phyloP scores from a whole-genome alignment of 1,140 invertebrate genomes.

The Andrena cerasifolii region DNA sequence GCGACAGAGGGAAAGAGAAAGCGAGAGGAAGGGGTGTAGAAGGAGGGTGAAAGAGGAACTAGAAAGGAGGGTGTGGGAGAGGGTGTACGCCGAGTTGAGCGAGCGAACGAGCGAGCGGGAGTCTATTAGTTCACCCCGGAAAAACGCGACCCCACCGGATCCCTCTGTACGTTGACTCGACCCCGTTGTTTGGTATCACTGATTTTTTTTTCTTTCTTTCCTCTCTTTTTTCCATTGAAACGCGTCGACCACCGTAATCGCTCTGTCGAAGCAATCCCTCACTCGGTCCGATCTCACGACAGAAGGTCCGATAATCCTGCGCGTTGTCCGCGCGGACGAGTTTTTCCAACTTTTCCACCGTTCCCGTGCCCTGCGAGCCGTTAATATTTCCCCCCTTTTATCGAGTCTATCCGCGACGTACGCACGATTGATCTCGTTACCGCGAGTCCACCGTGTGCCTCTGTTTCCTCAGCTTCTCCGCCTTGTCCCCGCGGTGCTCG shows the following conservation, averaged over 20 bases:
- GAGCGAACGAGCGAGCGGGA: conserved; percentile 67
- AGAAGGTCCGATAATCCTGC: conserved; percentile 64
- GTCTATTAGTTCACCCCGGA: conserved; percentile 79
- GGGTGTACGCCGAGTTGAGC: conserved; percentile 64
- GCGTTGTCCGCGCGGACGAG: conserved; percentile 50
- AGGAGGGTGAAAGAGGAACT: conserved; percentile 45
- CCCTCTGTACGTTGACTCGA: conserved; percentile 63
- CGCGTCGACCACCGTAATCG: conserved; percentile 76
- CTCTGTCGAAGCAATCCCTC: conserved; percentile 71
- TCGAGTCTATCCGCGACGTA: conserved; percentile 36
- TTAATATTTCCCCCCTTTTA: conserved; percentile 47
- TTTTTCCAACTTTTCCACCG: conserved; percentile 42
- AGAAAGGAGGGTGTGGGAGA: conserved; percentile 53
- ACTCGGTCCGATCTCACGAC: conserved; percentile 64
- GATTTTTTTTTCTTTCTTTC: conserved; percentile 72
- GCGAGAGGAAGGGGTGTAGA: conserved; percentile 50
- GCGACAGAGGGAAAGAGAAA: conserved; percentile 54
- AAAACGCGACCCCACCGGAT: conserved; percentile 75
- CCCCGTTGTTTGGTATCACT: conserved; percentile 74
- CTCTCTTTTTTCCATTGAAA: conserved; percentile 72
- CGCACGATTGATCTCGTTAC: conserved; percentile 48
- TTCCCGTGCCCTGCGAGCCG: not conserved
- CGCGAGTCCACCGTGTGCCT: conserved; percentile 15
- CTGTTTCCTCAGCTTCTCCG: not conserved
- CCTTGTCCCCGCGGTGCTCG: too few species aligned